phyloP scores from a whole-genome alignment of 2,888 invertebrate species.

The Melieria picta region DNA sequence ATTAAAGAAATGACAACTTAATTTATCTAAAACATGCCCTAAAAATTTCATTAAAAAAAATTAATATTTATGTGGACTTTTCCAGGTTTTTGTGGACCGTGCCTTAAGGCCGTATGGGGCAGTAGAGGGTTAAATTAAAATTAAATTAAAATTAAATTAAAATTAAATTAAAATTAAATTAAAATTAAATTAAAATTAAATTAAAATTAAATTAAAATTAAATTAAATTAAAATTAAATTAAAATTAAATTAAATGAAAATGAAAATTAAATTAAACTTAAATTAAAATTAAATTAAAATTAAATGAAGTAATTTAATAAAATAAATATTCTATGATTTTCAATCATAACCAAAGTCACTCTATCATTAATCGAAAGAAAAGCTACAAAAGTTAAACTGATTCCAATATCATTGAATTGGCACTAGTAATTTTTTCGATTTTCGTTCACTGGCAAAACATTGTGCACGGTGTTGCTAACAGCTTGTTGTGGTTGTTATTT shows the following conservation, averaged over 20 bases:
- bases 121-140: no score
- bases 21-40: no score
- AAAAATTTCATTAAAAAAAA: no score
- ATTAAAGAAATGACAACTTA: no score
- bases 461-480: no score
- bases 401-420: background rate
- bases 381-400: background rate
- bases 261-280: background rate
- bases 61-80: no score
- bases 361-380: background rate
- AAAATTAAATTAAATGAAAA: background rate
- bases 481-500: no score
- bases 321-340: background rate
- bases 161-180: conserved; percentile 7
- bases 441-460: background rate
- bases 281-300: background rate
- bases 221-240: background rate
- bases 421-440: background rate
- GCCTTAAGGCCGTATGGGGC: no score
- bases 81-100: no score
- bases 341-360: no score
- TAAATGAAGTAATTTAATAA: background rate
- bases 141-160: conserved; percentile 7
- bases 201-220: conserved; percentile 1
- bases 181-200: conserved; percentile 10